A percentile compares a stretch with the other conserved stretches of the same genome.
These are phyloP conservation scores for Eleginops maclovinus DNA, from an alignment of 2,113 vertebrate genomes.

Conservation along the genomic window DNA sequence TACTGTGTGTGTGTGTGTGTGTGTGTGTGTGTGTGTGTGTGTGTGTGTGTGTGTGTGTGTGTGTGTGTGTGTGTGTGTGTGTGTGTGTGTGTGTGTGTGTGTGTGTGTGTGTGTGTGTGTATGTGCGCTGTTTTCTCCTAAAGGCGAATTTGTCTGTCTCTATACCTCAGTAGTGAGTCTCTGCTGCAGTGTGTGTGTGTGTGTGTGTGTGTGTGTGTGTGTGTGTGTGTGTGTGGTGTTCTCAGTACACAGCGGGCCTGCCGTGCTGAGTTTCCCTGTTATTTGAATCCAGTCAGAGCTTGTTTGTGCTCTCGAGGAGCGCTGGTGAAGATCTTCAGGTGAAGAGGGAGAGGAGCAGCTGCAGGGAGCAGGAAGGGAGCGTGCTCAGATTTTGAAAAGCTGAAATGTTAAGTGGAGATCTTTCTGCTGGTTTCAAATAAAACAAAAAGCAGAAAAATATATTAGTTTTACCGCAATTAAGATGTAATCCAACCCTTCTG, in stretches of 20 bases:
- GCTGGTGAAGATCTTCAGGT: conserved; percentile 27
- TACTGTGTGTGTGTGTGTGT: not conserved
- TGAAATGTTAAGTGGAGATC: not conserved
- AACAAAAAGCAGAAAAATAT: too few species aligned
- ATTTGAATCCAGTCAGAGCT: conserved; percentile 35
- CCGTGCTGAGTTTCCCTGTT: conserved; percentile 45
- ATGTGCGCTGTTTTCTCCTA: too few species aligned
- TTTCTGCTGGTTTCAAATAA: not conserved
- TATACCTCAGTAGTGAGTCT: conserved; percentile 11
- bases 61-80: not conserved
- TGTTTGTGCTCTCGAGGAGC: conserved; percentile 37
- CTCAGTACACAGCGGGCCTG: conserved; percentile 43
- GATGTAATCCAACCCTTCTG: too few species aligned
- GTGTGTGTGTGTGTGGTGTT: conserved; percentile 25
- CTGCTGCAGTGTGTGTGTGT: conserved; percentile 18
- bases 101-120: not conserved
- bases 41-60: not conserved
- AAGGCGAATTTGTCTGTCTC: not conserved
- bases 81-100: conserved; percentile 3
- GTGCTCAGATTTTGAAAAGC: too few species aligned
- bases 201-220: conserved; percentile 24
- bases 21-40: not conserved
- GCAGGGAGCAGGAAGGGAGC: not conserved
- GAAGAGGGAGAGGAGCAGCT: too few species aligned
- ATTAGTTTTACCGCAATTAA: too few species aligned